Evolutionary conservation across 2,888 invertebrate species (phyloP), one percentile per base, ranked within the genome.

Genomic region (Philhelius pedissequus): DNA sequence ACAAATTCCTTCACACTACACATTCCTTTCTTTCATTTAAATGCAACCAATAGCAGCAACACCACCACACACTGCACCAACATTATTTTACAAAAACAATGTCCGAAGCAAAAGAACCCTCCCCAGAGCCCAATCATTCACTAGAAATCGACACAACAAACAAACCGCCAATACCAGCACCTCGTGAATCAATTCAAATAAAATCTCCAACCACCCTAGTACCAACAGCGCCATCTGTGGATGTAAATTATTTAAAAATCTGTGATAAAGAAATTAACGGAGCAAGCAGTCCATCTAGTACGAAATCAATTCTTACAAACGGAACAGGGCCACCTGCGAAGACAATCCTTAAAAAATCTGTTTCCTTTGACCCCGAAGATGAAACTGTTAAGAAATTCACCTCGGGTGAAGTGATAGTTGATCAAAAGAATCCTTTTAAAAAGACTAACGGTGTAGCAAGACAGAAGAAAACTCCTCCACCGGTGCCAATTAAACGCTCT

Each of bases 351-450:
- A 91, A 91, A 48, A 91, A 91, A 84, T 89, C 90, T 0, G 90
- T 91, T 0, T 89, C 89, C 6, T 90, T 91, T 76, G 90, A 90
- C 88, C 89, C 90, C 1, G 89, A 90, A 32, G 89, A 91, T 87
- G 91, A 91, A 70, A 88, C 87, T 43, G 88, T 91, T 2, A 88
- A 88, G 3, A 92, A 92, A 71, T 92, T 92, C 76, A 90, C 89
- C 18, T 88, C 88, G 0, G 92, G 92, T 3, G 91, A 91, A 62
- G 90, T 91, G 4, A 92, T 92, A 43, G 88, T 91, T 9, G 91
- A 92, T 86, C 90, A 91, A 48, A 87, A 90, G 86, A 92, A 92
- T 89, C 92, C 92, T 1, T 92, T 92, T 60, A 91, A 90, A 75
- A 87, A 87, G 43, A 86, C 86, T 13, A 86, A 87, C 62, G 88